Evolutionary conservation across 2,797 vertebrate genomes (phyloP), one percentile per base, ranked within the genome.

Genomic region (Mormyrus proboscirostris): DNA sequence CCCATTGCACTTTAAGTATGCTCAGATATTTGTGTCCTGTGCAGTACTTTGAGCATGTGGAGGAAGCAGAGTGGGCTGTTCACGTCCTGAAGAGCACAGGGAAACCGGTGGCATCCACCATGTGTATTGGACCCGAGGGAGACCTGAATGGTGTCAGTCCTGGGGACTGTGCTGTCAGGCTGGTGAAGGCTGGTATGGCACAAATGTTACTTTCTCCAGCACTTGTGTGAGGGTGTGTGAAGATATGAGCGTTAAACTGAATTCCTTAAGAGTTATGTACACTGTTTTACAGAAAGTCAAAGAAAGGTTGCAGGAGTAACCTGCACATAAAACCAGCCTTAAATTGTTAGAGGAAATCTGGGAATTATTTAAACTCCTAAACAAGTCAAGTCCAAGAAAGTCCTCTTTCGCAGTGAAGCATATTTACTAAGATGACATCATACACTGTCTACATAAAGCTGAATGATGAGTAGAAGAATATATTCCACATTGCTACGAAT

Each of bases 41-140:
- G 91, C 94, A 99, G 98, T 99, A 99, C 93, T 99, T 99, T 92
- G 98, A 99, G 93, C 98, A 99, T 0, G 97, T 99, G 91, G 98
- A 99, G 93, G 98, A 99, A 93, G 98, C 98, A 0, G 96, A 97
- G 90, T 99, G 98, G 98, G 98, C 98, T 5, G 97, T 99, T 0
- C 96, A 99, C 92, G 95, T 96, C 83, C 91, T 99, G 92, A 99
- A 98, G 92, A 92, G 93, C 83, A 96, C 96, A 2, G 97, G 97
- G 8, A 97, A 97, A 69, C 97, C 98, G 0, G 96, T 99, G 88
- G 98, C 97, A 51, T 97, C 95, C 1, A 95, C 95, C 0, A 90
- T 99, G 94, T 99, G 98, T 89, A 99, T 99, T 7, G 98, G 98
- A 90, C 97, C 98, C 0, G 95, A 97, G 12, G 98, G 98, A 92